Evolutionary conservation across 2,888 invertebrate genomes (phyloP), one percentile per base, ranked within the genome.

Genomic region (Alcis repandata): DNA sequence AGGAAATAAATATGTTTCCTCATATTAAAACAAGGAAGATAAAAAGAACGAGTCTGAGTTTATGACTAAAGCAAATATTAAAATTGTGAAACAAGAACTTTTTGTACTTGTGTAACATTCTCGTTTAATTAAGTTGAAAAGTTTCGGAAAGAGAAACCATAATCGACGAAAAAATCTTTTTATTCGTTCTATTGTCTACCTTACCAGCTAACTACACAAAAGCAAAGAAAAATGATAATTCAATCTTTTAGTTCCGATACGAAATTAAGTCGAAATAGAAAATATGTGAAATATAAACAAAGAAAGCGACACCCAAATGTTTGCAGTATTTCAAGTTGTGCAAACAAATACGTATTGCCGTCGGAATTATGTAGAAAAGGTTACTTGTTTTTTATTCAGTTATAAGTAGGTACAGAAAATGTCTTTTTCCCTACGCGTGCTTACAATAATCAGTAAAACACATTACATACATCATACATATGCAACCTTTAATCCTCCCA

Each of bases 231-330:
- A 43, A 43, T 43, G 0, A 43, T 43, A 40, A 40, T n/a, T n/a
- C n/a, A 3, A 43, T 19, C 43, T 19, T 17, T 43, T 11, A 43
- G 9, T 11, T 43, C 19, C 20, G 43, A 11, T 19, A 43, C 11
- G 11, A 43, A 43, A 43, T 43, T 20, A 20, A 48, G 15, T 27
- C n/a, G 15, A 8, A 48, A 48, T 27, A 8, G 17, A 56, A 56
- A 45, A 36, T 20, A 20, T 45, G 45, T 45, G 33, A 36, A 20
- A 45, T 19, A 32, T 32, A 32, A 43, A 17, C 40, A 32, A 17
- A 17, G 41, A 54, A 56, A 56, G 45, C 13, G 43, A 56, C 7
- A 53, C 10, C 19, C n/a, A 40, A 59, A 53, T 45, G 53, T 66
- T 49, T 54, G 17, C 46, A 33, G 7, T 45, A 36, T 8, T 20